Evolutionary conservation across 2,888 invertebrate genomes (phyloP), one percentile per base, ranked within the genome.

Genomic region (Petrophora chlorosata): DNA sequence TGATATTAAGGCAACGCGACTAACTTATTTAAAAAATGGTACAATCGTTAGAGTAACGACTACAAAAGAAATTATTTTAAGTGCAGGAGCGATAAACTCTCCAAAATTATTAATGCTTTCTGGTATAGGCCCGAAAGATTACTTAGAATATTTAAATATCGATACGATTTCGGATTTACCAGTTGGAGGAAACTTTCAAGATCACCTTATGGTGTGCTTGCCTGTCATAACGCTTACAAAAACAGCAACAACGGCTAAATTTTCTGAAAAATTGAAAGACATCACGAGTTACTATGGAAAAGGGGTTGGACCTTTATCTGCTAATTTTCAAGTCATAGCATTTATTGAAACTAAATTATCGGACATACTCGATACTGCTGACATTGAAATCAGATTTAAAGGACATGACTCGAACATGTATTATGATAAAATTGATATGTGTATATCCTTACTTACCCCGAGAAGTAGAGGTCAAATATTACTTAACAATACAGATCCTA

Each of bases 351-450:
- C 83, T 0, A 72, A 67, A 43, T 63, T 85, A 47, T 87, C 88
- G 3, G 88, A 89, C 5, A 79, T 86, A 15, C 53, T 85, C 1
- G 76, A 77, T 25, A 84, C 88, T 3, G 83, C 90, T 13, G 90
- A 90, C 42, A 82, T 90, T 42, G 89, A 90, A 65, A 67, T 89
- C 3, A 71, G 88, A 56, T 90, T 90, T 49, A 81, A 77, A 58
- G 90, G 90, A 3, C 86, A 90, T 33, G 73, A 88, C 44, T 89
- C 90, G 8, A 87, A 88, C 45, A 87, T 90, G 87, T 90, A 89
- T 58, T 90, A 89, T 41, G 81, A 87, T 53, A 82, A 69, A 57
- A 81, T 90, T 17, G 87, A 89, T 43, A 74, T 90, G 61, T 90
- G 90, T 46, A 56, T 85, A 25, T 79, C 88, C 1, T 61, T 90